Conservation (phyloP, 2,113 vertebrate genomes). For the Nycticebus coucang region DNA sequence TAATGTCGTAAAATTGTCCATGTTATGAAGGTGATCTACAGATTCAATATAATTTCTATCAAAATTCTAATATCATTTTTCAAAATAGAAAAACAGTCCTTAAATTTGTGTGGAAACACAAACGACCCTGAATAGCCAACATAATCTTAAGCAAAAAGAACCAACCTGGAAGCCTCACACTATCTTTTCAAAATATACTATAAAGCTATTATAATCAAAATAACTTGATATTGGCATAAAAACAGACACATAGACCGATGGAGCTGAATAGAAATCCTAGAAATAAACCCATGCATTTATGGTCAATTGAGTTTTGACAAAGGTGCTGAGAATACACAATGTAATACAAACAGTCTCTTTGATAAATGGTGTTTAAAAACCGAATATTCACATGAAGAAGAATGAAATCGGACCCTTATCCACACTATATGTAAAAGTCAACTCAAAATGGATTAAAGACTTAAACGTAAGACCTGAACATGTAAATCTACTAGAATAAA, state of each 20-base stretch:
- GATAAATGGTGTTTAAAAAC: not conserved
- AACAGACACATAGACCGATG: not conserved
- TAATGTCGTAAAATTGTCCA: not conserved
- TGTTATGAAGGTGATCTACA: not conserved
- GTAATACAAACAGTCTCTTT: not conserved
- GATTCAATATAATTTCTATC: not conserved
- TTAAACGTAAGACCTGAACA: not conserved
- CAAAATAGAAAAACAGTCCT: not conserved
- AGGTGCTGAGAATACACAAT: not conserved
- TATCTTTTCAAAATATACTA: not conserved
- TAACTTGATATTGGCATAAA: not conserved
- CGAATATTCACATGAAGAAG: not conserved
- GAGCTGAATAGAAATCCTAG: not conserved
- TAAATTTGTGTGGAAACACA: not conserved
- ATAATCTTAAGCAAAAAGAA: not conserved
- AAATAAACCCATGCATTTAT: not conserved
- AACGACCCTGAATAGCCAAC: not conserved
- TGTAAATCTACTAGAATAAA: not conserved
- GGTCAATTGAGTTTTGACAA: not conserved
- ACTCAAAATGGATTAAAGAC: not conserved
- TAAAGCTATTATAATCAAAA: not conserved
- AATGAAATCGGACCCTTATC: not conserved
- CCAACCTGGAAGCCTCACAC: not conserved
- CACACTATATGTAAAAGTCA: not conserved
- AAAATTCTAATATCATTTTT: not conserved